These are phyloP conservation scores for Drosophila quinaria DNA, from an alignment of 2,888 invertebrate genomes.

Conservation along the genomic window DNA sequence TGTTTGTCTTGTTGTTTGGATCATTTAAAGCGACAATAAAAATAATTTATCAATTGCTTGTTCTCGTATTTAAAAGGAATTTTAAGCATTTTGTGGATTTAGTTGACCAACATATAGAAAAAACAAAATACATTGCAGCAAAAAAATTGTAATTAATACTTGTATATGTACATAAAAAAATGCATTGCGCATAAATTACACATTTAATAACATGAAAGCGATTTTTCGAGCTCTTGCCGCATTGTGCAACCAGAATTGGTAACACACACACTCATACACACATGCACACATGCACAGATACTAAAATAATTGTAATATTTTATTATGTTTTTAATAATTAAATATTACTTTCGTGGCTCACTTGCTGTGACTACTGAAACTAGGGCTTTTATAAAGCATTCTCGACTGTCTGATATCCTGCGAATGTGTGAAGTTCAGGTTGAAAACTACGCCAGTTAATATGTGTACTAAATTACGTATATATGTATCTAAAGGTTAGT, in stretches of 20 bases:
- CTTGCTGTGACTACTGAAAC: slow-evolving; percentile 5
- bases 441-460: too few species aligned
- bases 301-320: slow-evolving; percentile 5
- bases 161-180: slow-evolving; percentile 19
- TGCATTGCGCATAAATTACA: slow-evolving; percentile 48
- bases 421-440: neutral
- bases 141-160: slow-evolving; percentile 19
- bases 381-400: slow-evolving; percentile 1
- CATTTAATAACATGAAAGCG: slow-evolving; percentile 11
- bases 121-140: slow-evolving; percentile 36
- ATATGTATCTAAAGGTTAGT: neutral
- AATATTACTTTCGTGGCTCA: slow-evolving; percentile 37
- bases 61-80: slow-evolving; percentile 9
- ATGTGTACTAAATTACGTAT: too few species aligned
- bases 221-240: slow-evolving; percentile 18
- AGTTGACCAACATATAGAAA: slow-evolving; percentile 51
- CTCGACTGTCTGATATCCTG: neutral
- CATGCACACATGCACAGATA: slow-evolving; percentile 11
- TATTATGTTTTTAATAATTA: slow-evolving; percentile 61
- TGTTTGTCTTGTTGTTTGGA: slow-evolving; percentile 13
- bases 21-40: slow-evolving; percentile 24
- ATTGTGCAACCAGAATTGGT: slow-evolving; percentile 4
- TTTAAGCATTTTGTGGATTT: slow-evolving; percentile 44
- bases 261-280: slow-evolving; percentile 13
- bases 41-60: slow-evolving; percentile 39